Base-by-base conservation (phyloP, 2,113 vertebrate species). In the Astatotilapia flaviijosephi region DNA sequence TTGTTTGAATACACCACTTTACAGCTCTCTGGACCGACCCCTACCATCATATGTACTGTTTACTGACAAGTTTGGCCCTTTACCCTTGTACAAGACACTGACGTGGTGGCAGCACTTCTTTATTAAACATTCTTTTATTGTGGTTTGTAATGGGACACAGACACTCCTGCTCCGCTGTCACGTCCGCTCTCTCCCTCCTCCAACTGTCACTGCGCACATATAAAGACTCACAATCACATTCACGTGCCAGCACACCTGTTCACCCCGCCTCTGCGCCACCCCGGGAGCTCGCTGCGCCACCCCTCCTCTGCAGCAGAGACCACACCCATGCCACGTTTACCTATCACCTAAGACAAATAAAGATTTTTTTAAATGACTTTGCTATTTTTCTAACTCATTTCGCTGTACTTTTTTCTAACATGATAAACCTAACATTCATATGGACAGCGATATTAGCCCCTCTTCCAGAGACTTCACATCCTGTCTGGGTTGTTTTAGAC, bases 91-190 rank as follows among this genome's bases (percentile, higher is more conserved):
- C 55, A 58, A 17, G 3, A 58, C 55, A 31, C 55, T 31, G 56
- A 58, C 26, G 5, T 58, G 56, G 56, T 58, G 56, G 2, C 56
- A 60, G 26, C 14, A 31, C 26, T 6, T 60, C 56, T 60, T 60
- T 60, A 58, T 58, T 58, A 60, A 60, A 31, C 14, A 21, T 53
- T 53, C 3, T 53, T 53, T 53, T 21, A 53, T 53, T 6, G 51
- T 1, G 19, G 7, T 6, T 58, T 58, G 26, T 58, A 31, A 17
- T 58, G 26, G 55, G 26, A 58, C 55, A 58, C 26, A 58, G 26
- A 31, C 0, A 4, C 0, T 58, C 55, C 0, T 0, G 7, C 23
- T 58, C 56, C 2, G 0, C 56, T 60, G 28, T 60, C 56, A 33
- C 28, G 0, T 60, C 5, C 2, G 5, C 28, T 60, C 2, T 31